Conservation (phyloP, 2,888 invertebrate genomes). For the Dolichopus griseipennis region DNA sequence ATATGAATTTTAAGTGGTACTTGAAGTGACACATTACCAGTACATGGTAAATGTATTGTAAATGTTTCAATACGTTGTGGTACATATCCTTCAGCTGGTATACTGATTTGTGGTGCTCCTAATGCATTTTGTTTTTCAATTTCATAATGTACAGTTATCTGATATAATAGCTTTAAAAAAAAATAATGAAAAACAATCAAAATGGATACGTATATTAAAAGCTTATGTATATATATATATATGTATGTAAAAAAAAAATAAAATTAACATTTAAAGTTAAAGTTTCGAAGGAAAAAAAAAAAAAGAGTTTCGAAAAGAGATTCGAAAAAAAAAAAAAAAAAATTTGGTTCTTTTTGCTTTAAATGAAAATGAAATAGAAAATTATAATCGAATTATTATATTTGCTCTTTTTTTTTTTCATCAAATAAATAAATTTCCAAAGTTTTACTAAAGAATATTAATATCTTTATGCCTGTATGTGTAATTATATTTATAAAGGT, state of each 20-base stretch:
- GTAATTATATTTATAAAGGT: too few relatives aligned
- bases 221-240: conserved; percentile 14
- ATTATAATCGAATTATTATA: conserved; percentile 3
- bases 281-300: too few relatives aligned
- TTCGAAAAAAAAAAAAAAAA: too few relatives aligned
- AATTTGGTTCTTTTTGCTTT: too few relatives aligned
- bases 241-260: too few relatives aligned
- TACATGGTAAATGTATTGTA: conserved; percentile 73
- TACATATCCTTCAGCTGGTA: conserved; percentile 69
- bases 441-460: background rate
- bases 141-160: conserved; percentile 67
- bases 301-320: too few relatives aligned
- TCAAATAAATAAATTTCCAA: background rate
- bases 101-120: conserved; percentile 71
- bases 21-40: conserved; percentile 70
- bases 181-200: conserved; percentile 16
- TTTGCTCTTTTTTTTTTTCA: background rate
- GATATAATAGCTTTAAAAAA: conserved; percentile 60
- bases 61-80: conserved; percentile 70
- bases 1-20: conserved; percentile 73
- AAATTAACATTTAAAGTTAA: too few relatives aligned
- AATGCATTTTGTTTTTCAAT: conserved; percentile 63
- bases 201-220: conserved; percentile 17
- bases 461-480: too few relatives aligned
- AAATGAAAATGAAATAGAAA: background rate